A percentile compares a stretch with the other conserved stretches of the same genome.
Conservation (phyloP, 2,888 invertebrate species). For the Drosophila kanekoi region DNA sequence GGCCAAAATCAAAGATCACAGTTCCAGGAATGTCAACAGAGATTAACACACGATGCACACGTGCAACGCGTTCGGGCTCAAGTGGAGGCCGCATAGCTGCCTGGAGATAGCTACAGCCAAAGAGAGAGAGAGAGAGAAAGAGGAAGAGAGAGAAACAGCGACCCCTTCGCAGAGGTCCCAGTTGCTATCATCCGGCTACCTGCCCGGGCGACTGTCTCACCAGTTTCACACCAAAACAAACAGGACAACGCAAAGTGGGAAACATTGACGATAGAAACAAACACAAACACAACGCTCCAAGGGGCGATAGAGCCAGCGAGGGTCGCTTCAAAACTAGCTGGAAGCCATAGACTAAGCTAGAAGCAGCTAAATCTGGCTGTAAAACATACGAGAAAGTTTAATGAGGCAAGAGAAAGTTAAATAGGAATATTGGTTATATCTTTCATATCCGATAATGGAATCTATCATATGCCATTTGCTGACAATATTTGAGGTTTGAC, state of each 20-base stretch:
- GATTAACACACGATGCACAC: slow-evolving; percentile 83
- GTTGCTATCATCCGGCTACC: slow-evolving; percentile 49
- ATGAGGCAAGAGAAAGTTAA: too few species aligned
- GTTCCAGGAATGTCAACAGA: slow-evolving; percentile 83
- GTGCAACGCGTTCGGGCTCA: slow-evolving; percentile 72
- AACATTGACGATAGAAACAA: slow-evolving; percentile 44
- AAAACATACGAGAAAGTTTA: too few species aligned
- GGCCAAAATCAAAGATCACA: slow-evolving; percentile 74
- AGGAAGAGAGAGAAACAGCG: slow-evolving; percentile 9
- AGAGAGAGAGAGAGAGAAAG: slow-evolving; percentile 7
- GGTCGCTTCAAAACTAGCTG: slow-evolving; percentile 13
- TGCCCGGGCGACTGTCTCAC: slow-evolving; percentile 36
- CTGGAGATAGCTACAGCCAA: neutral
- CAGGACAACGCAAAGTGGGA: slow-evolving; percentile 63
- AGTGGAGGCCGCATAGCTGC: slow-evolving; percentile 51
- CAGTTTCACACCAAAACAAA: slow-evolving; percentile 74
- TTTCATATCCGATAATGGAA: too few species aligned
- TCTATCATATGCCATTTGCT: too few species aligned
- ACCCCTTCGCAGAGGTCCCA: slow-evolving; percentile 12
- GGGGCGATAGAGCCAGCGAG: slow-evolving; percentile 14
- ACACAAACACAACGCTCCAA: slow-evolving; percentile 22
- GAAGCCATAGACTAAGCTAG: neutral
- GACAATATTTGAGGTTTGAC: too few species aligned
- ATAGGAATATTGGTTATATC: too few species aligned
- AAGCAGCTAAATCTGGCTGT: too few species aligned